Percentiles rank a stretch among this genome's conserved stretches.
phyloP scores from a whole-genome alignment of 2,797 vertebrate species.

The Limosa lapponica region DNA sequence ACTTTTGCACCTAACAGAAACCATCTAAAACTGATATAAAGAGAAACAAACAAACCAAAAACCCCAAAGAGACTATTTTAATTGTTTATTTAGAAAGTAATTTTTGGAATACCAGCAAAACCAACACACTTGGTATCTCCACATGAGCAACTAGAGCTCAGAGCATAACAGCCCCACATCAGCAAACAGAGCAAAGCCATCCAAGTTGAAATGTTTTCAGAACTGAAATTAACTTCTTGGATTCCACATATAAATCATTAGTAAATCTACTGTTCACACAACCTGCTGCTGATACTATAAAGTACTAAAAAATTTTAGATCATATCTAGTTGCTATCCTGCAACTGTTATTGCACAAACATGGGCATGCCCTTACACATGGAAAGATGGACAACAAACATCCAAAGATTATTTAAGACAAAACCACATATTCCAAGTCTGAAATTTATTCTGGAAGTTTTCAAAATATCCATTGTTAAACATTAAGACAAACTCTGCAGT shows the following conservation, averaged over 20 bases:
- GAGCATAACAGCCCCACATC: background rate
- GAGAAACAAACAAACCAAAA: background rate
- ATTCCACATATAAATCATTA: background rate
- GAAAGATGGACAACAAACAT: fast-evolving
- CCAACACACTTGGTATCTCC: background rate
- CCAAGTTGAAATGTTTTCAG: background rate
- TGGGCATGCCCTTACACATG: fast-evolving
- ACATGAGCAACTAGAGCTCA: background rate
- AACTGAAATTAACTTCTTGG: background rate
- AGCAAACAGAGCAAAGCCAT: background rate
- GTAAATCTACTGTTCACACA: background rate
- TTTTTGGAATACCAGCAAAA: background rate
- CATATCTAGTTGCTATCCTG: background rate
- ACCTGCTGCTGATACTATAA: background rate
- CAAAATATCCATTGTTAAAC: background rate
- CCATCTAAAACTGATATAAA: background rate
- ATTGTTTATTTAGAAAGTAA: background rate
- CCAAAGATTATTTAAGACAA: background rate
- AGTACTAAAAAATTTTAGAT: background rate
- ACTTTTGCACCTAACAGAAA: background rate
- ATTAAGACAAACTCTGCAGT: background rate
- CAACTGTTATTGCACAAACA: background rate
- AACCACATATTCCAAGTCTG: background rate
- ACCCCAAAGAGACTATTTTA: background rate
- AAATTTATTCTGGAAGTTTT: background rate